A percentile compares a stretch with the other conserved stretches of the same genome.
These are phyloP conservation scores for Ondatra zibethicus DNA, from an alignment of 2,113 vertebrate genomes.

Conservation along the genomic window DNA sequence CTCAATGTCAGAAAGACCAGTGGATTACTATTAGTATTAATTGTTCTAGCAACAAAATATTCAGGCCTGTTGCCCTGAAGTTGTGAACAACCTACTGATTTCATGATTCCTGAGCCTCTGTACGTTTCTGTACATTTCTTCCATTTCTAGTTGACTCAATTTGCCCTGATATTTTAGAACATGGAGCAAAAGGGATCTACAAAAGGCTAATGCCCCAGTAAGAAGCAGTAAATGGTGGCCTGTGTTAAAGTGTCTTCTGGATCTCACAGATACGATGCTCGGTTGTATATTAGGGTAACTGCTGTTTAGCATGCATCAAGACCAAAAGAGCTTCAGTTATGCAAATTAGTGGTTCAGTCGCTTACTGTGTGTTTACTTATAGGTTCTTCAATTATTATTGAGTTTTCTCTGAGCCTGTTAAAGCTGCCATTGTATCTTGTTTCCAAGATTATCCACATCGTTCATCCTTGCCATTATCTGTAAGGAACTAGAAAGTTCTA, in stretches of 20 bases:
- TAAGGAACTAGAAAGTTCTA: constrained; percentile 2
- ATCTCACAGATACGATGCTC: neutral
- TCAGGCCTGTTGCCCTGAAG: neutral
- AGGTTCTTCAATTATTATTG: constrained; percentile 7
- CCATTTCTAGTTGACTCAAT: constrained; percentile 27
- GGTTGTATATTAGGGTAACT: neutral
- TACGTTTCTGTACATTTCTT: constrained; percentile 15
- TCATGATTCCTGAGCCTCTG: neutral
- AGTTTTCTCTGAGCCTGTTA: neutral
- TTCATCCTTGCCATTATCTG: neutral
- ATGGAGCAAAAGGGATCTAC: neutral
- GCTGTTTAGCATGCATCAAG: constrained; percentile 6
- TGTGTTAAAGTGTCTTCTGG: neutral
- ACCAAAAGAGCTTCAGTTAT: neutral
- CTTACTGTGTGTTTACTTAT: neutral
- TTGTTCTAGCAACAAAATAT: neutral
- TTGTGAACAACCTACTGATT: neutral
- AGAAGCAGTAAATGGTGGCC: neutral
- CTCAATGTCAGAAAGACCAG: neutral
- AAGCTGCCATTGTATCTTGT: constrained; percentile 9
- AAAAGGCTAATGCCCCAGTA: neutral
- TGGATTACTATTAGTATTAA: neutral
- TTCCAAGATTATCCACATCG: neutral
- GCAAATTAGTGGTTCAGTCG: neutral
- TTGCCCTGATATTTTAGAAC: constrained; percentile 38